These are phyloP conservation scores for Melanaphis sacchari DNA, from an alignment of 1,140 invertebrate genomes.

Conservation along the genomic window DNA sequence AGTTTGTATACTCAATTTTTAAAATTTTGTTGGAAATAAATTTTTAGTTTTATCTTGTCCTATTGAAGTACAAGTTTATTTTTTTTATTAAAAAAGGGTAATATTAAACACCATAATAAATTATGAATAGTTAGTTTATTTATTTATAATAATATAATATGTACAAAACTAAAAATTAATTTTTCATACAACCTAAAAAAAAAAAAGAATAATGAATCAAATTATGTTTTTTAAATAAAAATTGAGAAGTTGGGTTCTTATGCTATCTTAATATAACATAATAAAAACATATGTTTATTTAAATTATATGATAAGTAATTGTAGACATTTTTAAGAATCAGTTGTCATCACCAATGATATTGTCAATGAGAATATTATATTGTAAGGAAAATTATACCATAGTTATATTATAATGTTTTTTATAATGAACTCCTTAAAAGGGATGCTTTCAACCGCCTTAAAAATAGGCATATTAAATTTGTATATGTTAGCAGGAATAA, in stretches of 20 bases:
- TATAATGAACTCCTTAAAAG: background rate
- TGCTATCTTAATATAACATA: background rate
- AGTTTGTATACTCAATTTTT: background rate
- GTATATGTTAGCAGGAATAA: background rate
- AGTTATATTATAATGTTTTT: background rate
- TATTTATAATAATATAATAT: no score
- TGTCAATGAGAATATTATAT: background rate
- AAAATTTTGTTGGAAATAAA: background rate
- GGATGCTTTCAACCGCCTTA: background rate
- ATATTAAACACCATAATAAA: background rate
- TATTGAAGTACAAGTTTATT: background rate
- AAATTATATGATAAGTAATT: background rate
- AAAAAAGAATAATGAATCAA: background rate
- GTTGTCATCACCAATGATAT: background rate
- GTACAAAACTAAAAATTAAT: no score
- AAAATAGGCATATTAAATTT: background rate
- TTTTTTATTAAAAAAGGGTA: background rate
- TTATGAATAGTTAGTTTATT: background rate
- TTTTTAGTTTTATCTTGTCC: background rate
- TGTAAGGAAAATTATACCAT: background rate
- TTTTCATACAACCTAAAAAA: background rate
- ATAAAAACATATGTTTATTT: background rate
- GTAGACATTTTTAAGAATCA: background rate
- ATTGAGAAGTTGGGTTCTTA: background rate
- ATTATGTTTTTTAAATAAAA: background rate